Percentiles rank a stretch among this genome's conserved stretches.
phyloP scores from a whole-genome alignment of 2,113 vertebrate species.

The Gyps fulvus region DNA sequence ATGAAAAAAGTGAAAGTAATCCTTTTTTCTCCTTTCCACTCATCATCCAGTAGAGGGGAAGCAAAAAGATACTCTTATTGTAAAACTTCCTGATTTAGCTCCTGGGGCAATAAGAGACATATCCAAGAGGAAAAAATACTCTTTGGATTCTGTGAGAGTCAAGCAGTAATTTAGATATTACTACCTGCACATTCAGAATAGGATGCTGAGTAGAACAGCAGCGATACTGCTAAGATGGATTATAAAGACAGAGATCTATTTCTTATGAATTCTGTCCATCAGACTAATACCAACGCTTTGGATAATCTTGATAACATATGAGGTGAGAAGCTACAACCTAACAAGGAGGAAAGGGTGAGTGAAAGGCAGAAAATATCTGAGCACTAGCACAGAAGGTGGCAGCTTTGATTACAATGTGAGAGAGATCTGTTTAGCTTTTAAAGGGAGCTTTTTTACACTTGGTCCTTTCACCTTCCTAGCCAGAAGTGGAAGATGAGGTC shows the following conservation, averaged over 20 bases:
- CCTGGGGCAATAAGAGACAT: neutral
- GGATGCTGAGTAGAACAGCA: neutral
- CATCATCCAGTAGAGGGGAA: neutral
- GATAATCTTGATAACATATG: neutral
- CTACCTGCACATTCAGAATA: neutral
- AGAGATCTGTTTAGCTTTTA: neutral
- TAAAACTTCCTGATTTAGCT: neutral
- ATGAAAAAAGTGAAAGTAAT: neutral
- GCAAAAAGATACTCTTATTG: neutral
- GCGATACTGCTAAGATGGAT: neutral
- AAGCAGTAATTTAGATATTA: neutral
- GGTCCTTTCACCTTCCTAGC: neutral
- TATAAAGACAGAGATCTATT: neutral
- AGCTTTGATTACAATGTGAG: neutral
- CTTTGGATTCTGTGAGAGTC: neutral
- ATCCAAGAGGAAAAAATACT: neutral
- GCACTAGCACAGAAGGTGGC: neutral
- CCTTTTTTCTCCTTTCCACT: neutral
- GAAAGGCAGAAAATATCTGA: neutral
- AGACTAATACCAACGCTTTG: accelerated
- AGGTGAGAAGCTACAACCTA: neutral
- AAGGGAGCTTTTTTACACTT: neutral
- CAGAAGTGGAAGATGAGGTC: neutral
- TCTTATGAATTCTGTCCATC: neutral
- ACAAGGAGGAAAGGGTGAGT: neutral